A percentile compares a stretch with the other conserved stretches of the same genome.
Conservation (phyloP, 2,888 invertebrate genomes). For the Adela reaumurella region DNA sequence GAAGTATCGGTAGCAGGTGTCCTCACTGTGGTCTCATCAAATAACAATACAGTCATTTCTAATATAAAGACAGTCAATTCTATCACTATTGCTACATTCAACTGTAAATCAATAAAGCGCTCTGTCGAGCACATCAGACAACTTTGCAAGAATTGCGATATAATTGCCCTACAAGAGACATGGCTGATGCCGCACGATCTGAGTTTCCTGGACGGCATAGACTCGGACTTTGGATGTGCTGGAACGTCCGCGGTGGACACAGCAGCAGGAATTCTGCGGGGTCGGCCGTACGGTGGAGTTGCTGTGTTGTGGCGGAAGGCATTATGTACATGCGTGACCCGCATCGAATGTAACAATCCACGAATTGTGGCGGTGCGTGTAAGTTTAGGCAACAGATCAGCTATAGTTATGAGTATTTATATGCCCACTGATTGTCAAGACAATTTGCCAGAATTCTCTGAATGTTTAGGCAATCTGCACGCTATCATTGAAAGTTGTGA, state of each 20-base stretch:
- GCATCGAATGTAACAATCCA: conserved; percentile 1
- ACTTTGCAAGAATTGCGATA: conserved; percentile 1
- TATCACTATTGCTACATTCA: conserved; percentile 2
- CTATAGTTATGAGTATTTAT: conserved; percentile 2
- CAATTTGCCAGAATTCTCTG: conserved; percentile 3
- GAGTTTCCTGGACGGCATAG: not conserved
- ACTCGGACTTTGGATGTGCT: conserved; percentile 2
- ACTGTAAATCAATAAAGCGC: conserved; percentile 2
- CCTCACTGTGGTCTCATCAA: not conserved
- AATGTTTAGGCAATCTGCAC: conserved; percentile 5
- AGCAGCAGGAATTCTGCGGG: conserved; percentile 2
- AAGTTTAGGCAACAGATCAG: not conserved
- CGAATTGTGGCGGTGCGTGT: not conserved
- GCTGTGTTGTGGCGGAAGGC: conserved; percentile 5
- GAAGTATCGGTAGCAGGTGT: not conserved
- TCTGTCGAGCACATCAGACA: not conserved
- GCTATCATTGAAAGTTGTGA: conserved; percentile 7
- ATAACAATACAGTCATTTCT: not conserved
- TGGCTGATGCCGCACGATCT: conserved; percentile 5
- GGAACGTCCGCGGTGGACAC: conserved; percentile 4
- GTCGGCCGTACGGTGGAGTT: conserved; percentile 4
- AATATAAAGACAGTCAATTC: not conserved
- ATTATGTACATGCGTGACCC: not conserved
- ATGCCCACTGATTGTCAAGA: conserved; percentile 4
- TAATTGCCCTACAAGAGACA: conserved; percentile 5